Evolutionary conservation across 2,113 vertebrate species (phyloP).

Genomic region (Sapayoa aenigma): DNA sequence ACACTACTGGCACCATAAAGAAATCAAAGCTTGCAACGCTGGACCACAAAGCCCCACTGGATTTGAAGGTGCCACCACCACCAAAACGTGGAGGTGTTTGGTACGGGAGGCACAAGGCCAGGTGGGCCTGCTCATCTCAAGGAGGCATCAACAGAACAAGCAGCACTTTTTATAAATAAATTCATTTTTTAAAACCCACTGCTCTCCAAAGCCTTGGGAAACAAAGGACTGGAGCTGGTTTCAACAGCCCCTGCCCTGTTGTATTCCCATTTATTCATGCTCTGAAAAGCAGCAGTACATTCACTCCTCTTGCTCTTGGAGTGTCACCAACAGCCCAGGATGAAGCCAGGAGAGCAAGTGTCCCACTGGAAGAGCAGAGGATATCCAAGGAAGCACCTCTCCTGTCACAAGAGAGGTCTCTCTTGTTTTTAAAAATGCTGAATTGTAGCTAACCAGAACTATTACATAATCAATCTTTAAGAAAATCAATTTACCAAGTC

Average conservation of each 20-base stretch:
- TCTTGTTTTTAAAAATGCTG: not conserved
- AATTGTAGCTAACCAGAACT: not conserved
- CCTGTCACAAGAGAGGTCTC: too few relatives aligned
- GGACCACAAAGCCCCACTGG: not conserved
- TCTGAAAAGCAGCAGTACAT: not conserved
- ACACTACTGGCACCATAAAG: accelerated
- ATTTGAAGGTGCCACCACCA: not conserved
- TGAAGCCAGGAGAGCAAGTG: accelerated
- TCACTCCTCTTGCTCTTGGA: not conserved
- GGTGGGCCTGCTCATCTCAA: not conserved
- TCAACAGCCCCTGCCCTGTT: not conserved
- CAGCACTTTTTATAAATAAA: not conserved
- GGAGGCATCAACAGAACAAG: not conserved
- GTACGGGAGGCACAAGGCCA: not conserved
- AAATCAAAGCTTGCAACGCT: not conserved
- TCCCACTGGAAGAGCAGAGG: not conserved
- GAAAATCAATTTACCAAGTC: not conserved
- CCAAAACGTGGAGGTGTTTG: accelerated
- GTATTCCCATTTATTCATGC: not conserved
- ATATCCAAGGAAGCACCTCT: not conserved
- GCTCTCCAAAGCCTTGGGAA: not conserved
- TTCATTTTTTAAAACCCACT: not conserved
- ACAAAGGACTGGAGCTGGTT: accelerated
- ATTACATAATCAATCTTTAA: not conserved
- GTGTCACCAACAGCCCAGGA: not conserved